A percentile compares a stretch with the other conserved stretches of the same genome.
These are phyloP conservation scores for Falcaria lacertinaria DNA, from an alignment of 2,888 invertebrate genomes.

Conservation along the genomic window DNA sequence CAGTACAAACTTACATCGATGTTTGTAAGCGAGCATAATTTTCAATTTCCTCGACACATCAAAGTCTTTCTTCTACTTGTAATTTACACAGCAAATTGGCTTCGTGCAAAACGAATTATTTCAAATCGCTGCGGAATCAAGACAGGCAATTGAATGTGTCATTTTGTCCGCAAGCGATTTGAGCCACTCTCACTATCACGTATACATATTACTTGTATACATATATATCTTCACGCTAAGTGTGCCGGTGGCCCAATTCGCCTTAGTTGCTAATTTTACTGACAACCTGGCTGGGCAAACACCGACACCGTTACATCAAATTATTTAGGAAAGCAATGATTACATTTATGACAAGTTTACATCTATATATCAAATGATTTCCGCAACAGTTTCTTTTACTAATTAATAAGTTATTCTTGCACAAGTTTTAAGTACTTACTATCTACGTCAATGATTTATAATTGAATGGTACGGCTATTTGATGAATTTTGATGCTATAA, in stretches of 20 bases:
- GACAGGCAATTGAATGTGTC: conserved; percentile 6
- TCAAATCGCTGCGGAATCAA: neutral
- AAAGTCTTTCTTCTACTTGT: neutral
- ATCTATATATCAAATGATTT: neutral
- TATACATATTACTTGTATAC: conserved; percentile 14
- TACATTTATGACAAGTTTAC: conserved; percentile 26
- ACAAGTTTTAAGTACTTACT: too few species aligned
- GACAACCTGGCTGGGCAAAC: conserved; percentile 44
- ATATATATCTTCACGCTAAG: too few species aligned
- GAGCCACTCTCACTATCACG: conserved; percentile 8
- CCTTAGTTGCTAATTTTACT: conserved; percentile 58
- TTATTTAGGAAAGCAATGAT: conserved; percentile 29
- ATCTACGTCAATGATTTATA: too few species aligned
- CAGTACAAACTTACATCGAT: too few species aligned
- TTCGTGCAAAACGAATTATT: neutral
- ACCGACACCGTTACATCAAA: conserved; percentile 35
- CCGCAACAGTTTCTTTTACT: neutral
- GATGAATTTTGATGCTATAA: too few species aligned
- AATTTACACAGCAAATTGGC: neutral
- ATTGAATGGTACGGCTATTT: too few species aligned
- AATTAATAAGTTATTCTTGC: too few species aligned
- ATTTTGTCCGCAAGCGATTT: conserved; percentile 3
- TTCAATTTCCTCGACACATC: neutral
- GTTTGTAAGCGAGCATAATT: neutral
- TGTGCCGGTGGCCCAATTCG: conserved; percentile 43